Evolutionary conservation across 2,113 vertebrate genomes (phyloP), one percentile per base, ranked within the genome.

Genomic region (Callithrix jacchus): DNA sequence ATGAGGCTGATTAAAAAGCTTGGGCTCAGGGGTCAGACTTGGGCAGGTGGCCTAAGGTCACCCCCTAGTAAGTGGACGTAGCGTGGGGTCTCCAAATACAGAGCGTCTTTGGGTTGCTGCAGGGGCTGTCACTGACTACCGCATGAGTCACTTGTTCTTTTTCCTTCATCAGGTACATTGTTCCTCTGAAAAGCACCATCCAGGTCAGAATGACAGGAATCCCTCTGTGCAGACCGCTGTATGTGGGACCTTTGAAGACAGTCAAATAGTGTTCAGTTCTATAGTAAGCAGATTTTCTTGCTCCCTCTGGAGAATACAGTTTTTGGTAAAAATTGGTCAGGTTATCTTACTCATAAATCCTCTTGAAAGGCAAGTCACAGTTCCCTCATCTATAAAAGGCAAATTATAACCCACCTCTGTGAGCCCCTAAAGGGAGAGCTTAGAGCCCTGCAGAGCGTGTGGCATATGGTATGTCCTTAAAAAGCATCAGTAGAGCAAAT

Each of bases 61-160:
- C 77, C 64, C 6, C 16, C 54, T 47, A 11, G 7, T 35, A 7
- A 52, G 79, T 84, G 58, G 73, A 35, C 71, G 37, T 6, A 49
- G 54, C 21, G 5, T 35, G 23, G 35, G 6, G 18, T 73, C 30
- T 92, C 66, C 49, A 66, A 10, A 27, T 21, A 3, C 8, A 58
- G 79, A 76, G 82, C 89, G 37, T 13, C 64, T 35, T 64, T 27
- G 54, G 12, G n/a, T 1, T 52, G 70, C 45, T 20, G 20, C 47
- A 6, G 3, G 30, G 61, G 8, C 45, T 16, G 11, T 37, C n/a
- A 23, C 1, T n/a, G 40, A 64, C n/a, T 6, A 2, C 25, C 4
- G 25, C 30, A 1, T 25, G 25, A 21, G 16, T 49, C 7, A 45
- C 30, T 54, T 13, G 2, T 18, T 56, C 42, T 27, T 35, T 61